Conservation (phyloP, 1,140 invertebrate species). For the Halesus radiatus region DNA sequence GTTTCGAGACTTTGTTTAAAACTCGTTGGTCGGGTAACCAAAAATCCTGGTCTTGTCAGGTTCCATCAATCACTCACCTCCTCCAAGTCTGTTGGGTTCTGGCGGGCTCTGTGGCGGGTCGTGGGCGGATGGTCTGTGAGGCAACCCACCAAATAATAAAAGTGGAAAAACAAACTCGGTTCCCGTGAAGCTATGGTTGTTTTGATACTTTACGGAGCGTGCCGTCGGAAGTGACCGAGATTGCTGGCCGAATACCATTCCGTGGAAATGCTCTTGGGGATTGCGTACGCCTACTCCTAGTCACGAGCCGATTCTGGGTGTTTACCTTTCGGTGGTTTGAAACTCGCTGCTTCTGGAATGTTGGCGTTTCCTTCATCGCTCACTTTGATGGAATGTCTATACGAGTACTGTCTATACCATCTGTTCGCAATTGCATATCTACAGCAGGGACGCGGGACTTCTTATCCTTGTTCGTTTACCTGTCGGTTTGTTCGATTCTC, state of each 20-base stretch:
- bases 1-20: not conserved
- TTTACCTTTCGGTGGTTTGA: constrained; percentile 23
- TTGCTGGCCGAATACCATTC: constrained; percentile 35
- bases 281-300: constrained; percentile 1
- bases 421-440: too few species aligned
- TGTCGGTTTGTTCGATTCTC: too few species aligned
- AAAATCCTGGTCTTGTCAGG: constrained; percentile 4
- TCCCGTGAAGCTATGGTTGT: constrained; percentile 35
- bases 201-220: constrained; percentile 33
- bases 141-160: constrained; percentile 40
- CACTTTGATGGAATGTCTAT: not conserved
- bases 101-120: too few species aligned
- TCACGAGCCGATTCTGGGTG: constrained; percentile 1
- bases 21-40: not conserved
- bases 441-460: too few species aligned
- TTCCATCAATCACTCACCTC: constrained; percentile 28
- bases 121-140: constrained; percentile 13
- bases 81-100: not conserved
- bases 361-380: not conserved
- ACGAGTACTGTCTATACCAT: too few species aligned
- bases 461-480: too few species aligned
- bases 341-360: not conserved
- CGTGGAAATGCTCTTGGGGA: not conserved
- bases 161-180: constrained; percentile 45
- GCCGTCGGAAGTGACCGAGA: constrained; percentile 43